Evolutionary conservation across 1,140 invertebrate species (phyloP).

Genomic region (Phthorimaea operculella): DNA sequence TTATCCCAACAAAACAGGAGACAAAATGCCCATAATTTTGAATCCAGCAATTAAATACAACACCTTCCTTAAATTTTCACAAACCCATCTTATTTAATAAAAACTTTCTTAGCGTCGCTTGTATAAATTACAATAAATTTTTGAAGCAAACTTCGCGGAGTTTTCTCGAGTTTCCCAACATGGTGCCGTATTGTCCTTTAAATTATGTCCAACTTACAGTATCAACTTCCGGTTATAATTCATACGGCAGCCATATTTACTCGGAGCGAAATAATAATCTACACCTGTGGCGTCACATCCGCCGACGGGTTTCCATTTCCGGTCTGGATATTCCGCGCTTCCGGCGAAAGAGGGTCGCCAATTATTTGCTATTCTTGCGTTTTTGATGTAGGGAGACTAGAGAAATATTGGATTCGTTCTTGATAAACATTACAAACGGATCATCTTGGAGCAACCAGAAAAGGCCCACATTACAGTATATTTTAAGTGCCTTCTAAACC

Average conservation of each 20-base stretch:
- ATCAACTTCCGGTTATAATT: constrained; percentile 5
- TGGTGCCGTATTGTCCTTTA: constrained; percentile 2
- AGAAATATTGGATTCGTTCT: too few species aligned
- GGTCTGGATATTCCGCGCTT: constrained; percentile 20
- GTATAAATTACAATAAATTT: constrained; percentile 2
- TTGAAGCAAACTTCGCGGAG: background rate
- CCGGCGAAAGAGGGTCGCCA: constrained; percentile 9
- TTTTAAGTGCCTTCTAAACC: too few species aligned
- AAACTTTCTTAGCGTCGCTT: background rate
- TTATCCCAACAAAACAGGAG: too few species aligned
- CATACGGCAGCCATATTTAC: constrained; percentile 8
- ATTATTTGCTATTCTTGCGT: background rate
- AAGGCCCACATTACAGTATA: too few species aligned
- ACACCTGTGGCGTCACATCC: constrained; percentile 26
- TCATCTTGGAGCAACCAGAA: too few species aligned
- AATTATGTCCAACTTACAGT: constrained; percentile 4
- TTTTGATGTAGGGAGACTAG: background rate
- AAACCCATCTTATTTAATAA: too few species aligned
- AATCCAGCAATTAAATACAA: too few species aligned
- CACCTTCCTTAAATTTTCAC: too few species aligned
- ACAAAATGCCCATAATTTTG: too few species aligned
- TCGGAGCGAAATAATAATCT: constrained; percentile 23
- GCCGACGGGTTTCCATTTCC: constrained; percentile 27
- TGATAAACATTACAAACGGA: too few species aligned
- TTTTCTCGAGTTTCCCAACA: background rate